A percentile compares a stretch with the other conserved stretches of the same genome.
phyloP scores from a whole-genome alignment of 2,888 invertebrate genomes.

The Deroplatys truncata region DNA sequence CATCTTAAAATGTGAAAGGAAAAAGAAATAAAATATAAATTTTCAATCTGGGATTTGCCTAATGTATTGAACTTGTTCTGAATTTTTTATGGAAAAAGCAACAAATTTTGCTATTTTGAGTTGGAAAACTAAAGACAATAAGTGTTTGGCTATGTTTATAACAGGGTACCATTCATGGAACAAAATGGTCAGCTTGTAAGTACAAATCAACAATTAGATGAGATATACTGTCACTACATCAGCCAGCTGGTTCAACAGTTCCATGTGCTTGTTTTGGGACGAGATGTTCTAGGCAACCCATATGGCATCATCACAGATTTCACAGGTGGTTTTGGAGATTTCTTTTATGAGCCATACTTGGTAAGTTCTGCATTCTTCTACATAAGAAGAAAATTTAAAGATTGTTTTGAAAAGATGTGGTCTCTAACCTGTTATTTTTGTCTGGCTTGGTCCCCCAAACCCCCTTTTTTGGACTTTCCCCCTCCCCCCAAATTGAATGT shows the following conservation, averaged over 20 bases:
- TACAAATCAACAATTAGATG: conserved; percentile 48
- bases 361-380: conserved; percentile 42
- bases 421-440: neutral
- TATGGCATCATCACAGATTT: conserved; percentile 63
- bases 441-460: too few species aligned
- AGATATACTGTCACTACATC: conserved; percentile 61
- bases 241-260: conserved; percentile 74
- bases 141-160: neutral
- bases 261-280: conserved; percentile 71
- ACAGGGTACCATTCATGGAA: conserved; percentile 65
- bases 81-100: too few species aligned
- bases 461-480: too few species aligned
- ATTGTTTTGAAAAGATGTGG: neutral
- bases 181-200: conserved; percentile 54
- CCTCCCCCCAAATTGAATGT: too few species aligned
- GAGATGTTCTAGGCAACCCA: conserved; percentile 77
- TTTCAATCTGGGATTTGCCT: too few species aligned
- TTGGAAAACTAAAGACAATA: neutral
- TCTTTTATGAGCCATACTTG: conserved; percentile 59
- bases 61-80: too few species aligned
- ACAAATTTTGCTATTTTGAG: too few species aligned
- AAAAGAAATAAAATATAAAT: too few species aligned
- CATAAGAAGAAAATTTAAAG: neutral
- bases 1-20: too few species aligned
- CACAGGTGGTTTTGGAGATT: conserved; percentile 55